Evolutionary conservation across 2,888 invertebrate species (phyloP).

Genomic region (Drosophila cognata): DNA sequence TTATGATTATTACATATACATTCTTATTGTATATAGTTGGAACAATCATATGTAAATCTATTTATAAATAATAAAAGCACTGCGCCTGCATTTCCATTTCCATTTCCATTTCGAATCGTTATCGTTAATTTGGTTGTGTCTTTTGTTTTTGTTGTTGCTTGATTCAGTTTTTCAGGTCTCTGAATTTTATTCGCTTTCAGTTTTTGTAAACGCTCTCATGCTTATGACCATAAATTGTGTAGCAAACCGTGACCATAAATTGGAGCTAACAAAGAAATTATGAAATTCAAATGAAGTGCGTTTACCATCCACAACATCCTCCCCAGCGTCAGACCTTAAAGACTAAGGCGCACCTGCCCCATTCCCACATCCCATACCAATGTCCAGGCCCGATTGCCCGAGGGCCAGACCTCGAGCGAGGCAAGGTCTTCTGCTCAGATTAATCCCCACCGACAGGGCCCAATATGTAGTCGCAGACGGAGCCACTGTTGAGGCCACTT

Average conservation of each 20-base stretch:
- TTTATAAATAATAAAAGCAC: constrained; percentile 44
- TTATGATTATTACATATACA: constrained; percentile 16
- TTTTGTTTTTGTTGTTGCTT: constrained; percentile 44
- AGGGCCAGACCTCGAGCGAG: constrained; percentile 52
- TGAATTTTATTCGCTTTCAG: constrained; percentile 54
- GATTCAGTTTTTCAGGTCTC: constrained; percentile 28
- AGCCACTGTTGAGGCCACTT: constrained; percentile 56
- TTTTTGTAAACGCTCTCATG: constrained; percentile 68
- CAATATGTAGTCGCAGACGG: constrained; percentile 30
- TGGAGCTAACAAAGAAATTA: constrained; percentile 81
- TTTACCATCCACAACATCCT: constrained; percentile 41
- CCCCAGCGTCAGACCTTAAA: constrained; percentile 9
- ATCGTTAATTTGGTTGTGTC: constrained; percentile 76
- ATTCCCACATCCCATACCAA: constrained; percentile 26
- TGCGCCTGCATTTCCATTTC: constrained; percentile 45
- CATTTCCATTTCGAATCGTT: constrained; percentile 73
- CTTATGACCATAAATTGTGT: constrained; percentile 79
- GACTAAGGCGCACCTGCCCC: constrained; percentile 60
- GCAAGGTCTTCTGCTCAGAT: constrained; percentile 75
- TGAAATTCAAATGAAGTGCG: constrained; percentile 81
- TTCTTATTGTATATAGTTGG: constrained; percentile 9
- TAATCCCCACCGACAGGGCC: constrained; percentile 71
- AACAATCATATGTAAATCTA: constrained; percentile 47
- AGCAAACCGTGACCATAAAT: constrained; percentile 80
- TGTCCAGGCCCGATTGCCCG: constrained; percentile 9